Evolutionary conservation across 1,140 invertebrate genomes (phyloP).

Genomic region (Eriosoma lanigerum): DNA sequence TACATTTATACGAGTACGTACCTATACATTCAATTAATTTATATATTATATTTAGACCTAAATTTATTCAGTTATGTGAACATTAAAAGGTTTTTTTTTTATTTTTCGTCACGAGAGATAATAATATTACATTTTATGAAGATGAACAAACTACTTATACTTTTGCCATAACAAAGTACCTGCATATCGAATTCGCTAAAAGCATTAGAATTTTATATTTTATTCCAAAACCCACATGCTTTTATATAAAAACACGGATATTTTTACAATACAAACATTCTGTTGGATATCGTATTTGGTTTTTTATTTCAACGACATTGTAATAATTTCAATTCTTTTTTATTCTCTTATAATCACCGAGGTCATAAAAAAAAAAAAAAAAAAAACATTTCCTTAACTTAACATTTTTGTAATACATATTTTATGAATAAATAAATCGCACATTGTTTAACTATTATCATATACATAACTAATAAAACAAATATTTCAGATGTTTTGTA

Average conservation of each 20-base stretch:
- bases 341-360: no score
- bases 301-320: slow-evolving; percentile 7
- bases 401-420: no score
- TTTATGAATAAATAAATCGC: no score
- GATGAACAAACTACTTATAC: background rate
- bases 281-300: background rate
- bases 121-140: background rate
- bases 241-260: background rate
- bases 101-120: background rate
- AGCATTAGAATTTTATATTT: background rate
- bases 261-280: background rate
- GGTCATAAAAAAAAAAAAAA: no score
- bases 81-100: background rate
- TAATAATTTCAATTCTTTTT: background rate
- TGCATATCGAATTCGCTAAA: slow-evolving; percentile 13
- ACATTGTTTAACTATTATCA: no score
- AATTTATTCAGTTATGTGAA: no score
- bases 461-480: no score
- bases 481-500: no score
- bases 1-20: no score
- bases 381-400: no score
- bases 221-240: background rate
- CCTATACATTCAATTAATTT: no score
- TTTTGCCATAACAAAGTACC: background rate
- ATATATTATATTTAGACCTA: no score